Base-by-base conservation (phyloP, 2,797 vertebrate species). In the Apodemus agrarius region DNA sequence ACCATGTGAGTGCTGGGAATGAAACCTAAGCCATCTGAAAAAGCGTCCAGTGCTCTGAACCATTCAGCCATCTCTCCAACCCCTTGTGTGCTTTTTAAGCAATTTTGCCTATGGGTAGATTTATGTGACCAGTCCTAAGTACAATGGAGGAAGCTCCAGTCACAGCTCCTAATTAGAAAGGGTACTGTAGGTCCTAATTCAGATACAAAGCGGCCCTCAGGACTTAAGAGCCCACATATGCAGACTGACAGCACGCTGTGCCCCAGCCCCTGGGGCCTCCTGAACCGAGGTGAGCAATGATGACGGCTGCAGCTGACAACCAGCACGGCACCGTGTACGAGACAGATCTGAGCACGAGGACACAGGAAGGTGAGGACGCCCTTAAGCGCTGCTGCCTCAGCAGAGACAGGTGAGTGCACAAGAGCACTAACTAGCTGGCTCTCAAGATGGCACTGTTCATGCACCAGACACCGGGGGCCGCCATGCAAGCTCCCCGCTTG, bases 181-280 rank as follows among this genome's bases (percentile, higher is more conserved):
- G 37, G 8, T 3, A 0, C 24, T 54, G 43, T 24, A 79, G 59
- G 37, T 59, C 69, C 8, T 29, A 22, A 49, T n/a, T 61, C 13
- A 34, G 52, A 61, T 1, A 40, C 40, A 9, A 24, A 52, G 37
- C 52, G 16, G 12, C 67, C 22, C 34, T 19, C 17, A 29, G 37
- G n/a, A 34, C 54, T 46, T 14, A 31, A 29, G 49, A 63, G 46
- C 91, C 8, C 34, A 0, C 10, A 31, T 59, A 52, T 67, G 59
- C 29, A 59, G 80, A 34, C 43, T 16, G 29, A 87, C 54, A 54
- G 74, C 5, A 21, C 43, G 5, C 37, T 24, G 46, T 1, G n/a
- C n/a, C 54, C 0, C 4, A 1, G 24, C 29, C 83, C 19, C 7
- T 13, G 16, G 10, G 49, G 3, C 14, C 31, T 4, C 67, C 1